Base-by-base conservation (phyloP, 2,113 vertebrate species). In the Dinomys branickii region DNA sequence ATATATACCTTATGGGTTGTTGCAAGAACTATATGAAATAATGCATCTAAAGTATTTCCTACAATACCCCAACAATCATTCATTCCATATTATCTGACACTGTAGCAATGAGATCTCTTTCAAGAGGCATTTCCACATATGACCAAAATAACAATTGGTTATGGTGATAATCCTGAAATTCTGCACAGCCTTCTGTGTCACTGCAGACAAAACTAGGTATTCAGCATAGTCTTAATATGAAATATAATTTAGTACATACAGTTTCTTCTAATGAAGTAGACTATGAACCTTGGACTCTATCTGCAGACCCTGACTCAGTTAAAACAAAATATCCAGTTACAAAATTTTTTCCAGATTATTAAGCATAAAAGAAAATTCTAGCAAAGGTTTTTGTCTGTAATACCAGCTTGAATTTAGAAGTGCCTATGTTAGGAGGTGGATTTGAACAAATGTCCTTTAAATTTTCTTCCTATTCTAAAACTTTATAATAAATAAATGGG, bases 141-240 rank as follows among this genome's bases (percentile, higher is more conserved):
- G 80, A 80, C 28, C 86, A 93, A 93, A 94, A 75, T 97, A 94
- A 90, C 78, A 84, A 96, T 30, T 94, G 86, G 14, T 75, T 91
- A 30, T 22, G 7, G 44, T n/a, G 47, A 73, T 67, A 41, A 61
- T 82, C 78, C 41, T 69, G 44, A 95, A 56, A 77, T 30, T 73
- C 56, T 81, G 71, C 59, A 67, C 28, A 82, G 77, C 13, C 50
- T 90, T 93, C 47, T 73, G 30, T 65, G 65, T 78, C 88, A 75
- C 38, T 86, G 33, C 4, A 85, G 85, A 80, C 63, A 91, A 94
- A 92, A 80, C 54, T 63, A 47, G 44, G n/a, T 33, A 28, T 63
- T 85, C 82, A 69, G 35, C n/a, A n/a, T 35, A 91, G 47, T 52
- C 73, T 44, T 82, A 81, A 50, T 69, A 24, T 91, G 80, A 85